phyloP scores from a whole-genome alignment of 2,113 vertebrate genomes.

The Puma concolor region DNA sequence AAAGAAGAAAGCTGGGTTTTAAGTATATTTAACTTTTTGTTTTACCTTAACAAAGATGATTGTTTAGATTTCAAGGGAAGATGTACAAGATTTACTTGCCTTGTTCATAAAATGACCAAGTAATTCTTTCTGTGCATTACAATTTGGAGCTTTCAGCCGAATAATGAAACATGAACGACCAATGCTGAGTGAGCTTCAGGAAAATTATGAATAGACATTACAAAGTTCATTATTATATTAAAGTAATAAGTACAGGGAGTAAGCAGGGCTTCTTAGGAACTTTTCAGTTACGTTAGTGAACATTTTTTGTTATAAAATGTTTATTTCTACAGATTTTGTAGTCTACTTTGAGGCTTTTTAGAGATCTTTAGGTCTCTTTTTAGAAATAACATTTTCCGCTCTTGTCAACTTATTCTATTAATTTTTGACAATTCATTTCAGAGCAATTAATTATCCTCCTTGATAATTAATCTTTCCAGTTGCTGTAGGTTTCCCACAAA shows the following conservation, averaged over 20 bases:
- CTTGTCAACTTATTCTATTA: conserved; percentile 17
- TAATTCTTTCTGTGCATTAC: not conserved
- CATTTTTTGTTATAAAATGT: not conserved
- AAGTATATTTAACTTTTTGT: conserved; percentile 30
- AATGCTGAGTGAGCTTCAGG: not conserved
- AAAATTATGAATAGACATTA: not conserved
- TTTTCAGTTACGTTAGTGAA: not conserved
- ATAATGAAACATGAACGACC: not conserved
- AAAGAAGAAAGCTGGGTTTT: not conserved
- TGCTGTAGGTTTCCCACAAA: not conserved
- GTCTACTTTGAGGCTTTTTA: not conserved
- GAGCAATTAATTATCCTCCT: conserved; percentile 3
- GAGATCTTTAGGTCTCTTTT: not conserved
- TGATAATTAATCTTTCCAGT: conserved; percentile 34
- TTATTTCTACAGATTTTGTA: not conserved
- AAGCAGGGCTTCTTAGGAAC: not conserved
- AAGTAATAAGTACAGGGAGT: not conserved
- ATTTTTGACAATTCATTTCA: not conserved
- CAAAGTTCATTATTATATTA: not conserved
- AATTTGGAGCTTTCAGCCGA: not conserved
- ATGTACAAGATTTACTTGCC: not conserved
- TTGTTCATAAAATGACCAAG: not conserved
- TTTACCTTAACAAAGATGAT: not conserved
- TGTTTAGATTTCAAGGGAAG: not conserved
- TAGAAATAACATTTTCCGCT: not conserved